Base-by-base conservation (phyloP, 2,113 vertebrate genomes). In the Rhynchopsitta pachyrhyncha region DNA sequence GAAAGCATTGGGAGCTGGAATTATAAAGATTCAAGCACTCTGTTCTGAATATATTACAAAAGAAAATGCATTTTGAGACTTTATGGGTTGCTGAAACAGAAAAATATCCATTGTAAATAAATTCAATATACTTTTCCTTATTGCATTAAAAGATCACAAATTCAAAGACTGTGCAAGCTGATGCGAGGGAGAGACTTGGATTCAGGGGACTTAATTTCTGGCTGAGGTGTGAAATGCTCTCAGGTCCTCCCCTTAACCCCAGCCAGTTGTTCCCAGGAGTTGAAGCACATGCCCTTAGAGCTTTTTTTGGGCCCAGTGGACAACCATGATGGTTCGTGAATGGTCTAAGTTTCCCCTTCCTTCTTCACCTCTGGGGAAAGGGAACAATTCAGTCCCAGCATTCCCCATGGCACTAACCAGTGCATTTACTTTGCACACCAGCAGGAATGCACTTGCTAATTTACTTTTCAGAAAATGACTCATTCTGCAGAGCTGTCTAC, bases 401-500 rank as follows among this genome's bases (percentile, higher is more conserved):
- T 62, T 59, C 17, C 69, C 9, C 18, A 17, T 53, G 47, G 33
- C 33, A 33, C 28, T 49, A 66, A 62, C 22, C 41, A 53, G 41
- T 84, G 62, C 85, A 47, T 96, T 97, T 96, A 71, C 87, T 82
- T 93, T 86, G 63, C 79, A 64, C 92, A 91, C 66, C 89, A 90
- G 53, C 50, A 86, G 88, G 93, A 95, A 90, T 44, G 71, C 69
- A 41, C 59, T 93, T 95, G 37, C 8, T 86, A 85, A 83, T 90
- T 78, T 75, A 83, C 47, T 78, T 50, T 70, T 83, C 52, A 35
- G 55, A 86, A 80, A 87, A 77, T 92, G 8, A 95, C 92, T 90
- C 92, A 84, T 95, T 92, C 81, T 96, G 92, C 92, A 96, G 94
- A 95, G 74, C 79, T 25, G 12, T 57, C 96, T 95, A 88, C 79